Evolutionary conservation across 1,140 invertebrate species (phyloP).

Genomic region (Bombus waltoni): DNA sequence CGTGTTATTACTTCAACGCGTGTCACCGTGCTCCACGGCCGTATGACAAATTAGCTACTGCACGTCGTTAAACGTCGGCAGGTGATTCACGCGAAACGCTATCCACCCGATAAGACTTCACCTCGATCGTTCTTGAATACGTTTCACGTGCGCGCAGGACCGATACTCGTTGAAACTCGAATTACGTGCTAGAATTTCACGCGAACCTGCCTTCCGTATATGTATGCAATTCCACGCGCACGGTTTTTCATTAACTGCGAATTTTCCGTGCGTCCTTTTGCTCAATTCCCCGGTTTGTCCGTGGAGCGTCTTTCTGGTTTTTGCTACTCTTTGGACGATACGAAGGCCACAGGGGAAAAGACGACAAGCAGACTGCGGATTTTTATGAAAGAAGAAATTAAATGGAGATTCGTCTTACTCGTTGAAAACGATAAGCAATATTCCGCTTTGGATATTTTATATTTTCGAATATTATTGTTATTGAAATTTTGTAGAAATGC

Average conservation of each 20-base stretch:
- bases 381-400: too few relatives aligned
- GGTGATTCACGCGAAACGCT: slow-evolving; percentile 68
- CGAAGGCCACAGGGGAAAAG: too few relatives aligned
- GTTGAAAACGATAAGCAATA: too few relatives aligned
- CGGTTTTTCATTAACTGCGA: not conserved
- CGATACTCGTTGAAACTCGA: slow-evolving; percentile 49
- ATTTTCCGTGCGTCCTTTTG: not conserved
- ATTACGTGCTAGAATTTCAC: slow-evolving; percentile 19
- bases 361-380: too few relatives aligned
- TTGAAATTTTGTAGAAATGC: too few relatives aligned
- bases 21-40: slow-evolving; percentile 56
- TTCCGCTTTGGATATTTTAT: too few relatives aligned
- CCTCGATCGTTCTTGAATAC: slow-evolving; percentile 50
- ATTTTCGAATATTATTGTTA: too few relatives aligned
- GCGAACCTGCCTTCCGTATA: not conserved
- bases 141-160: slow-evolving; percentile 38
- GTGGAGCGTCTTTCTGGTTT: too few relatives aligned
- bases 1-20: slow-evolving; percentile 66
- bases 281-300: too few relatives aligned
- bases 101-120: slow-evolving; percentile 59
- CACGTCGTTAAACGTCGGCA: slow-evolving; percentile 65
- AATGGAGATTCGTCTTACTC: too few relatives aligned
- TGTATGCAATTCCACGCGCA: not conserved
- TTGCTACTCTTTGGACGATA: too few relatives aligned
- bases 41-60: slow-evolving; percentile 68